A percentile compares a stretch with the other conserved stretches of the same genome.
Evolutionary conservation across 2,797 vertebrate species (phyloP).

Genomic region (Eurystomus glaucurus): DNA sequence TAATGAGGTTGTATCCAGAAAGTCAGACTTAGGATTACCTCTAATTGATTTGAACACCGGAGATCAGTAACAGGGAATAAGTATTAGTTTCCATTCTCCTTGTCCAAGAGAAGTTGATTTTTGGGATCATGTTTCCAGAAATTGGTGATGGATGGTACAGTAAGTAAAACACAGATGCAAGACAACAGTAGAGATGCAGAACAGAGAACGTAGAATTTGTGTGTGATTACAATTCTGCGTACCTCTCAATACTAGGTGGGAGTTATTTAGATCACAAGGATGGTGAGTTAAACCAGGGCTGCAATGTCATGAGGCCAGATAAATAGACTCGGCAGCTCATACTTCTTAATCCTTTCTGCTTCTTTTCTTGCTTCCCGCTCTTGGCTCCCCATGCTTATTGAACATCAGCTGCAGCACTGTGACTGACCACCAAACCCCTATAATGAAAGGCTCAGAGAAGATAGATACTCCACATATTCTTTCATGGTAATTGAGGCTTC

Average conservation of each 20-base stretch:
- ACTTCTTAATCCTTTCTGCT: neutral
- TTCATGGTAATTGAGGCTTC: neutral
- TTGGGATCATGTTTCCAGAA: neutral
- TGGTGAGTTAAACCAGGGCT: neutral
- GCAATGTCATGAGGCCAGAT: neutral
- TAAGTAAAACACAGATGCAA: neutral
- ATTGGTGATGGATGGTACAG: neutral
- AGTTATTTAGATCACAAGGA: neutral
- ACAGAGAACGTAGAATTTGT: neutral
- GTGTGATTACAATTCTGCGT: neutral
- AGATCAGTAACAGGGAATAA: neutral
- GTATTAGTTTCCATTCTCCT: neutral
- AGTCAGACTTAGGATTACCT: neutral
- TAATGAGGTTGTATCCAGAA: rapidly evolving
- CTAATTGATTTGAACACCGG: neutral
- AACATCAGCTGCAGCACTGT: neutral
- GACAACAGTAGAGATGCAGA: neutral
- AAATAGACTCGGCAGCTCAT: neutral
- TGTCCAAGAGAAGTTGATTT: neutral
- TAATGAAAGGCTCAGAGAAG: neutral
- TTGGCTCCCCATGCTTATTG: neutral
- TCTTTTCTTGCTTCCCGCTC: neutral
- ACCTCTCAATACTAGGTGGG: neutral
- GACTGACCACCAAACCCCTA: neutral
- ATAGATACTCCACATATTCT: neutral